Percentiles rank a stretch among this genome's conserved stretches.
These are phyloP conservation scores for Prochilodus magdalenae DNA, from an alignment of 2,113 vertebrate species.

Conservation along the genomic window DNA sequence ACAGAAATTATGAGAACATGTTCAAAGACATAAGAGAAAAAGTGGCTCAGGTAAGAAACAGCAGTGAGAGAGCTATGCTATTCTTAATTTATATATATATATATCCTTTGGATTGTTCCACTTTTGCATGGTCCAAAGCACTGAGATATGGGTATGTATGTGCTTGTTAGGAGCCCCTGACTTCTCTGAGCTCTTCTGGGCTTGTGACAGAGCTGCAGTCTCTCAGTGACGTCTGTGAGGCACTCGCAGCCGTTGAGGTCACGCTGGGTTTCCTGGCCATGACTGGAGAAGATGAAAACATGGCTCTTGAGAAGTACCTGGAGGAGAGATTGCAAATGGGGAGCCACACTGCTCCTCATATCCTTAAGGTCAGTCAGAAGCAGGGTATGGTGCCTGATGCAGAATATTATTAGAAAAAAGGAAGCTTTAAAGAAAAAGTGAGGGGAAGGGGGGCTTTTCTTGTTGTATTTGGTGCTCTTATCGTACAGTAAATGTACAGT, in stretches of 20 bases:
- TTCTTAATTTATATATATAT: too few species aligned
- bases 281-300: conserved; percentile 77
- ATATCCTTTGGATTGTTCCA: not conserved
- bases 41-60: conserved; percentile 80
- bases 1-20: conserved; percentile 88
- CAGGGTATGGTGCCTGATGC: not conserved
- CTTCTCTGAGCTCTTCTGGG: conserved; percentile 67
- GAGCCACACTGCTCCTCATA: conserved; percentile 78
- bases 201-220: conserved; percentile 85
- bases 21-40: conserved; percentile 81
- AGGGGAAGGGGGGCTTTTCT: too few species aligned
- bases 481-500: too few species aligned
- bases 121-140: not conserved
- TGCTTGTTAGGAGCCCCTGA: conserved; percentile 77
- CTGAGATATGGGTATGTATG: not conserved
- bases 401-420: too few species aligned
- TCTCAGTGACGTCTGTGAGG: conserved; percentile 90
- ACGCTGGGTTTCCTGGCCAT: conserved; percentile 87
- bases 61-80: not conserved
- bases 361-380: conserved; percentile 80
- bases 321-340: conserved; percentile 84
- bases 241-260: conserved; percentile 82
- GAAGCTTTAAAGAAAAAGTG: too few species aligned
- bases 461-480: too few species aligned
- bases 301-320: conserved; percentile 81